A percentile compares a stretch with the other conserved stretches of the same genome.
These are phyloP conservation scores for Patella depressa DNA, from an alignment of 2,888 invertebrate genomes.

Conservation along the genomic window DNA sequence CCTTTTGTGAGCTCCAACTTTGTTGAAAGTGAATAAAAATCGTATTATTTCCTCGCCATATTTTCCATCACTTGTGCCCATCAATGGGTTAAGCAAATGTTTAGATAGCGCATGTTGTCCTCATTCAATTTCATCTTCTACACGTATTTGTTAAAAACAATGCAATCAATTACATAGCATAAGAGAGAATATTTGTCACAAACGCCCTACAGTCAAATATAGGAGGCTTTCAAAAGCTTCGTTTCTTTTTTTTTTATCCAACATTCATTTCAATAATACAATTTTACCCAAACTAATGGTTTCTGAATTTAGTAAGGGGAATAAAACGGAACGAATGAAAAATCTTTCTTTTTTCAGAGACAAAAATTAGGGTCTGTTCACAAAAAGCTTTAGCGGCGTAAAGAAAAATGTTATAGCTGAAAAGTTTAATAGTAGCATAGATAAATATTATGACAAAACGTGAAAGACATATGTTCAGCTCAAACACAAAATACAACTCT, in stretches of 20 bases:
- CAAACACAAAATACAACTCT: neutral
- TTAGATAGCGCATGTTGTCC: neutral
- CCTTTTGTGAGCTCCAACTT: neutral
- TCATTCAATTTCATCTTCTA: neutral
- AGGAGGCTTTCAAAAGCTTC: neutral
- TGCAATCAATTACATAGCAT: neutral
- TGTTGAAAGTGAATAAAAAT: neutral
- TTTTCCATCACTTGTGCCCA: slow-evolving; percentile 1
- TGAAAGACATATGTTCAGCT: neutral
- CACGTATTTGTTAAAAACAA: neutral
- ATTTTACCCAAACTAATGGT: too few species aligned
- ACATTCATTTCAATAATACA: too few species aligned
- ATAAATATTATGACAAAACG: slow-evolving; percentile 2
- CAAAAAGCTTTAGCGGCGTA: too few species aligned
- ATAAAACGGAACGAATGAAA: too few species aligned
- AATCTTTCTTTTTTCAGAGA: too few species aligned
- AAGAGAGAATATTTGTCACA: neutral
- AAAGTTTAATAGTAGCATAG: too few species aligned
- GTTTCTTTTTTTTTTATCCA: neutral
- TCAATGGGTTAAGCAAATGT: neutral
- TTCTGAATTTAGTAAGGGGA: too few species aligned
- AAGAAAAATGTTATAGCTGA: too few species aligned
- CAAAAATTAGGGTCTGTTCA: too few species aligned
- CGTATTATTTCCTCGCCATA: neutral
- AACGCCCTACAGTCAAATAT: slow-evolving; percentile 10